Evolutionary conservation across 2,888 invertebrate species (phyloP).

Genomic region (Penaeus monodon): DNA sequence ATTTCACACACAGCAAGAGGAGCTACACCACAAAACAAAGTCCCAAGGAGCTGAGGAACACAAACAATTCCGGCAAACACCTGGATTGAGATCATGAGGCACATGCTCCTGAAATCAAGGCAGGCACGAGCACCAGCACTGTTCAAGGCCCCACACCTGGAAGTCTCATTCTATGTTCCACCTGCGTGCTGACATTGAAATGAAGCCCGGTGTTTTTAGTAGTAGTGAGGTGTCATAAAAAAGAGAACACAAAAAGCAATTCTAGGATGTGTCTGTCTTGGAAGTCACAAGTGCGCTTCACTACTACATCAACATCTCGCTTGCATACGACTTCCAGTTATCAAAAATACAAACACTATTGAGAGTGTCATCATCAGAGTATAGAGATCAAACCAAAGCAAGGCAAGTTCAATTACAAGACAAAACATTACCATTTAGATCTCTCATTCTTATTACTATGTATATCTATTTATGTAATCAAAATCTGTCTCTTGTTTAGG

Average conservation of each 20-base stretch:
- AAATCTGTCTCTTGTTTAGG: conserved; percentile 43
- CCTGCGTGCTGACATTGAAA: no score
- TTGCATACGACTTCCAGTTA: conserved; percentile 47
- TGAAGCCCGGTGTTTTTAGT: no score
- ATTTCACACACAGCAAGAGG: no score
- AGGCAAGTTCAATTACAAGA: conserved; percentile 54
- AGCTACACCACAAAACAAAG: no score
- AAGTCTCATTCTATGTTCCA: no score
- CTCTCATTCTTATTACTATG: conserved; percentile 44
- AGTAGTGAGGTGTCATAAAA: conserved; percentile 12
- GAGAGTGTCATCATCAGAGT: conserved; percentile 32
- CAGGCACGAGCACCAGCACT: no score
- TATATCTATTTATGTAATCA: conserved; percentile 50
- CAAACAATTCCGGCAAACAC: no score
- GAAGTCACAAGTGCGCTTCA: conserved; percentile 42
- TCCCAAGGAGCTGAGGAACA: no score
- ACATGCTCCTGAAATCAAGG: no score
- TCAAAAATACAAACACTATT: conserved; percentile 35
- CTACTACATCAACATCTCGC: conserved; percentile 50
- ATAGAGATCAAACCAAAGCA: conserved; percentile 38
- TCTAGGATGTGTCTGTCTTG: conserved; percentile 45
- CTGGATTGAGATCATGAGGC: no score
- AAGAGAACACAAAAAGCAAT: conserved; percentile 58
- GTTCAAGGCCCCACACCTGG: no score
- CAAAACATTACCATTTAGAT: conserved; percentile 56